phyloP scores from a whole-genome alignment of 2,113 vertebrate genomes.

The Herpetotheres cachinnans region DNA sequence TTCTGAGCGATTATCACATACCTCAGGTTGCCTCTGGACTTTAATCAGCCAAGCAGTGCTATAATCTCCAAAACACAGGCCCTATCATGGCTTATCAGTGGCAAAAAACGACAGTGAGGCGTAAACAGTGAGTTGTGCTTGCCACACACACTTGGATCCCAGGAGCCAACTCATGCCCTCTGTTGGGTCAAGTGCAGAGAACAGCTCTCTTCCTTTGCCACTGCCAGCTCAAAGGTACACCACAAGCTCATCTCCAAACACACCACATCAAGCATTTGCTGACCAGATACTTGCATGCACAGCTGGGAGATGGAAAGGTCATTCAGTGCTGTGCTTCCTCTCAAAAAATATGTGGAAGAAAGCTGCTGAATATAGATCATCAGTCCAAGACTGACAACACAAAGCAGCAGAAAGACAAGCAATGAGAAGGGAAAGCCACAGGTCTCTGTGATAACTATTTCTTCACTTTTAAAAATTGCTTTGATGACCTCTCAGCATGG shows the following conservation, averaged over 20 bases:
- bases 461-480: not conserved
- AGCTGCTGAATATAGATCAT: not conserved
- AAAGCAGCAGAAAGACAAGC: not conserved
- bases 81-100: not conserved
- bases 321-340: not conserved
- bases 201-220: not conserved
- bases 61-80: not conserved
- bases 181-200: not conserved
- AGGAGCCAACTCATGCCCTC: not conserved
- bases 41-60: not conserved
- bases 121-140: not conserved
- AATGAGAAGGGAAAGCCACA: not conserved
- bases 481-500: not conserved
- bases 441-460: not conserved
- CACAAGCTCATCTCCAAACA: not conserved
- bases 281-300: not conserved
- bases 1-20: not conserved
- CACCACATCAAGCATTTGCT: not conserved
- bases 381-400: rapidly evolving
- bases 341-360: not conserved
- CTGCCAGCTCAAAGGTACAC: not conserved
- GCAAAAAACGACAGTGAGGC: not conserved
- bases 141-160: rapidly evolving
- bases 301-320: not conserved
- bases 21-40: not conserved